A percentile compares a stretch with the other conserved stretches of the same genome.
phyloP scores from a whole-genome alignment of 2,113 vertebrate species.

The Cavia aperea region DNA sequence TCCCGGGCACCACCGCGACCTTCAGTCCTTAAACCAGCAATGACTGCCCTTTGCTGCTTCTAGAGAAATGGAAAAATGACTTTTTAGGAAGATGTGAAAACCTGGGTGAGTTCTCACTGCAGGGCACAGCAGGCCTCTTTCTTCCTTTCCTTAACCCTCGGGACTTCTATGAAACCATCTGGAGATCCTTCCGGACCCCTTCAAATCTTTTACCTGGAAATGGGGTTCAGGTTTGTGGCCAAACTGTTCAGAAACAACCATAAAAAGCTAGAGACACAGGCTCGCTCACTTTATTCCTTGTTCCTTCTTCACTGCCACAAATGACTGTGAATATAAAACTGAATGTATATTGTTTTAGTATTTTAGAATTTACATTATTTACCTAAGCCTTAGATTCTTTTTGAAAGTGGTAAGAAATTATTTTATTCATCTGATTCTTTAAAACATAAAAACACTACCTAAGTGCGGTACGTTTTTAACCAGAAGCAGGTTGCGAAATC shows the following conservation, averaged over 20 bases:
- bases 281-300: not conserved
- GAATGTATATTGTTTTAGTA: not conserved
- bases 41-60: not conserved
- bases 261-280: not conserved
- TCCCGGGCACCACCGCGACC: not conserved
- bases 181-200: not conserved
- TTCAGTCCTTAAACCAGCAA: not conserved
- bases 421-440: not conserved
- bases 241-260: not conserved
- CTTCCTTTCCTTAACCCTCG: not conserved
- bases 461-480: not conserved
- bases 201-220: not conserved
- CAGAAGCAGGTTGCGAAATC: not conserved
- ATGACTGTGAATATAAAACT: not conserved
- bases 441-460: not conserved
- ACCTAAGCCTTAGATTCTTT: not conserved
- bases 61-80: not conserved
- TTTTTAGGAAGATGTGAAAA: not conserved
- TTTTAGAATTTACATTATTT: not conserved
- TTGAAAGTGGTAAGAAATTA: not conserved
- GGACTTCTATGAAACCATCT: not conserved
- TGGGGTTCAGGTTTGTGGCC: not conserved
- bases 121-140: not conserved
- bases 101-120: not conserved
- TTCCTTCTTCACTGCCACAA: not conserved